phyloP scores from a whole-genome alignment of 2,888 invertebrate species.

The Agriopis marginaria region DNA sequence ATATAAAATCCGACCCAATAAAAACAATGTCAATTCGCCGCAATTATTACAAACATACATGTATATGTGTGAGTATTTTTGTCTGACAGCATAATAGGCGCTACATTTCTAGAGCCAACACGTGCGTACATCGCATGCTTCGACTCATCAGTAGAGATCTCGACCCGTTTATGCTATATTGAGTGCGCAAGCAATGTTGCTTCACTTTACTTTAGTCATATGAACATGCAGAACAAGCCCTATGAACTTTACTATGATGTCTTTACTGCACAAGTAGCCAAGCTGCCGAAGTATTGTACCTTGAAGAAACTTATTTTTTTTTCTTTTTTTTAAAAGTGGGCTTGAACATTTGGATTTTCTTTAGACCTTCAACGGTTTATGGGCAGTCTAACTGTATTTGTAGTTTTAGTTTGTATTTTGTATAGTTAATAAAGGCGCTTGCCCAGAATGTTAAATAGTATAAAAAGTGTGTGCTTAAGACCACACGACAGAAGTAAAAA shows the following conservation, averaged over 20 bases:
- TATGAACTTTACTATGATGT: background rate
- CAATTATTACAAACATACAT: conserved; percentile 8
- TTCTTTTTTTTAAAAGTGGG: too few species aligned
- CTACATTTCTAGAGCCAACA: conserved; percentile 64
- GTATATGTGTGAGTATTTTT: background rate
- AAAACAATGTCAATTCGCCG: conserved; percentile 5
- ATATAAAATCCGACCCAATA: background rate
- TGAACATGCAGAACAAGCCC: background rate
- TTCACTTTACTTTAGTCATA: conserved; percentile 18
- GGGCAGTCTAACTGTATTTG: too few species aligned
- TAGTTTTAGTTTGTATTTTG: too few species aligned
- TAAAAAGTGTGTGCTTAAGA: too few species aligned
- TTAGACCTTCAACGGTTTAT: too few species aligned
- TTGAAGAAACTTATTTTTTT: too few species aligned
- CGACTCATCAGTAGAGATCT: conserved; percentile 62
- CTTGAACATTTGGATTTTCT: too few species aligned
- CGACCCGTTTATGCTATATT: conserved; percentile 60
- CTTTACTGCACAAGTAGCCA: too few species aligned
- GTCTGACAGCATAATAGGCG: conserved; percentile 58
- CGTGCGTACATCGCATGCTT: conserved; percentile 74
- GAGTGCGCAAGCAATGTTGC: conserved; percentile 49
- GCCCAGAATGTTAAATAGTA: too few species aligned
- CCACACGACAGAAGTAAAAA: too few species aligned
- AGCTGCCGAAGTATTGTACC: too few species aligned
- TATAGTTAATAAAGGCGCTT: too few species aligned